Evolutionary conservation across 35 echinoderm and acorn worm genomes (phyloP), one percentile per base, ranked within the genome.

Genomic region (Diadema setosum): DNA sequence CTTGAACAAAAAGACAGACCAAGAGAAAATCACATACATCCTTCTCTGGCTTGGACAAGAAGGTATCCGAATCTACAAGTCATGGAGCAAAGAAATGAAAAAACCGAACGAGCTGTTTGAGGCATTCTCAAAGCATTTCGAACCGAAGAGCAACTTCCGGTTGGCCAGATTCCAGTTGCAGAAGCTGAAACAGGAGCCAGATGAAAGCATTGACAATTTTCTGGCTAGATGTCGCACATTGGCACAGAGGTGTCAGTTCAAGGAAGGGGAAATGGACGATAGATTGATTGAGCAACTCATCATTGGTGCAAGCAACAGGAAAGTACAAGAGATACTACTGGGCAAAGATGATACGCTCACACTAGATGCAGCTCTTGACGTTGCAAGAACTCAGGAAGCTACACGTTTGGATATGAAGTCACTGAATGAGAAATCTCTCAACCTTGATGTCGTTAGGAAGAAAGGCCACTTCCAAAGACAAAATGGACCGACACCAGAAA

Each of bases 281-380:
- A 87, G 17, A 42, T 29, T 87, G n/a, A 87, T 87, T 17, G 64
- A 46, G 76, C 85, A 87, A 20, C 39, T 82, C 9, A 45, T 82
- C 29, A 43, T 48, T 20, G 76, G 76, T 12, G 48, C 76, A 45
- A 45, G 6, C 18, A 33, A 81, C 76, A 81, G 49, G 15, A 44
- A 43, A 43, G 78, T 82, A 0, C 78, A 82, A 82, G 1, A 82
- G 39, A 82, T 18, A 15, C 40, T 82, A 17, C 40, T 82, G 20
- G 42, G 27, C 14, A 82, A 82, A 32, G 78, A 82, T 82, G 4
- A 45, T 30, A 82, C 78, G 49, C 78, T 82, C 1, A 52, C 39
- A 45, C 32, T 82, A 17, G 78, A 82, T 46, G 17, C 11, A 18
- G 78, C 78, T 32, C 40, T 82, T 45, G 76, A 82, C 40, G 30